Evolutionary conservation across 2,888 invertebrate genomes (phyloP).

Genomic region (Siphonodentalium dalli): DNA sequence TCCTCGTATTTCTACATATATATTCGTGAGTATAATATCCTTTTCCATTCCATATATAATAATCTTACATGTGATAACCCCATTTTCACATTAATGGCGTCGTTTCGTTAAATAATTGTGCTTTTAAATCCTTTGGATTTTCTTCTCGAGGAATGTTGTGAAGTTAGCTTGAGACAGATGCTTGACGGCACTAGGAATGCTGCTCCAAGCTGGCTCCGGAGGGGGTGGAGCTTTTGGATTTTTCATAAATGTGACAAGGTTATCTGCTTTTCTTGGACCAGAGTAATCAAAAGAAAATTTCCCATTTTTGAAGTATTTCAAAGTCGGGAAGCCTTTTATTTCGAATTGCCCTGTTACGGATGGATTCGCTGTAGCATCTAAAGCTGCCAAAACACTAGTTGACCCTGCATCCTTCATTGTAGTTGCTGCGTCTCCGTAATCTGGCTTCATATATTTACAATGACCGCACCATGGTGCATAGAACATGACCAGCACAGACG

Average conservation of each 20-base stretch:
- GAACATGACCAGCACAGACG: conserved; percentile 65
- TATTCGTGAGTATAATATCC: too few species aligned
- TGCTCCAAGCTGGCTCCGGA: conserved; percentile 78
- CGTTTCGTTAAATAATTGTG: too few species aligned
- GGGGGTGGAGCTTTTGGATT: conserved; percentile 76
- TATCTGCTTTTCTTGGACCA: conserved; percentile 75
- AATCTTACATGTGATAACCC: too few species aligned
- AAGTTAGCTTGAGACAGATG: conserved; percentile 78
- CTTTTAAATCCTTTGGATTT: too few species aligned
- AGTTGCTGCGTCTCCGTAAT: conserved; percentile 69
- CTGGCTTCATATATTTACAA: conserved; percentile 75
- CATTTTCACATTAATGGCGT: too few species aligned
- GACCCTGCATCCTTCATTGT: conserved; percentile 54
- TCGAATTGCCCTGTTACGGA: conserved; percentile 71
- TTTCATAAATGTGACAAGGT: conserved; percentile 83
- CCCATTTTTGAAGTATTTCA: conserved; percentile 75
- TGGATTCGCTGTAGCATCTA: conserved; percentile 75
- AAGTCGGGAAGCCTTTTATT: conserved; percentile 75
- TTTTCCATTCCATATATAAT: too few species aligned
- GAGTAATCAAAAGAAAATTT: conserved; percentile 80
- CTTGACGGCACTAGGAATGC: conserved; percentile 76
- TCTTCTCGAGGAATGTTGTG: conserved; percentile 74
- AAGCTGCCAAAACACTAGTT: conserved; percentile 66
- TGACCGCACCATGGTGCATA: conserved; percentile 74
- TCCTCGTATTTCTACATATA: too few species aligned